A percentile compares a stretch with the other conserved stretches of the same genome.
Conservation (phyloP, 2,888 invertebrate species). For the Colostygia pectinataria region DNA sequence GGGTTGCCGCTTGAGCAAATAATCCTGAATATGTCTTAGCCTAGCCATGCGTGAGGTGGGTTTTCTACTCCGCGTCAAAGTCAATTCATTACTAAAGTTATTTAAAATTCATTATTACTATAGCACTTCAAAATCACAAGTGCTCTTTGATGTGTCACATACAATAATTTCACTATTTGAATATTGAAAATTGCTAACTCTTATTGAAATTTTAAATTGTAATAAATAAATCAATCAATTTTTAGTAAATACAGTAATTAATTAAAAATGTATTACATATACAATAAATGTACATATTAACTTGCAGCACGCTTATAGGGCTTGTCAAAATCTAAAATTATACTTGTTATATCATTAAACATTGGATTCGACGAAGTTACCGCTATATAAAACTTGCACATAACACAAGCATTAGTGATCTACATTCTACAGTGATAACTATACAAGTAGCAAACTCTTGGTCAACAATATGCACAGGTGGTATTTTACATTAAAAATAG, state of each 20-base stretch:
- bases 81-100: slow-evolving; percentile 49
- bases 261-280: slow-evolving; percentile 70
- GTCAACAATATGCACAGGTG: slow-evolving; percentile 65
- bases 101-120: slow-evolving; percentile 46
- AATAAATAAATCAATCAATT: slow-evolving; percentile 72
- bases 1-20: slow-evolving; percentile 81
- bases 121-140: slow-evolving; percentile 62
- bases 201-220: slow-evolving; percentile 61
- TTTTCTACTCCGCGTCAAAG: slow-evolving; percentile 63
- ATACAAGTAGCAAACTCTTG: slow-evolving; percentile 55
- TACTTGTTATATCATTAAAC: slow-evolving; percentile 54
- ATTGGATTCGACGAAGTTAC: slow-evolving; percentile 54
- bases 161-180: slow-evolving; percentile 58
- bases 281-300: slow-evolving; percentile 68
- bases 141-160: slow-evolving; percentile 60
- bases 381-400: slow-evolving; percentile 60
- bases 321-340: slow-evolving; percentile 64
- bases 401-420: slow-evolving; percentile 66
- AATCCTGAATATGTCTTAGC: slow-evolving; percentile 69
- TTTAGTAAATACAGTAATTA: slow-evolving; percentile 46
- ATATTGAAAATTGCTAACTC: slow-evolving; percentile 55
- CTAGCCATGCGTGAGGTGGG: slow-evolving; percentile 79
- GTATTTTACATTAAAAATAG: slow-evolving; percentile 57
- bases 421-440: slow-evolving; percentile 68
- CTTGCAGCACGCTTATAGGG: slow-evolving; percentile 69